A percentile compares a stretch with the other conserved stretches of the same genome.
Conservation (phyloP, 2,888 invertebrate species). For the Stegana nigrithorax region DNA sequence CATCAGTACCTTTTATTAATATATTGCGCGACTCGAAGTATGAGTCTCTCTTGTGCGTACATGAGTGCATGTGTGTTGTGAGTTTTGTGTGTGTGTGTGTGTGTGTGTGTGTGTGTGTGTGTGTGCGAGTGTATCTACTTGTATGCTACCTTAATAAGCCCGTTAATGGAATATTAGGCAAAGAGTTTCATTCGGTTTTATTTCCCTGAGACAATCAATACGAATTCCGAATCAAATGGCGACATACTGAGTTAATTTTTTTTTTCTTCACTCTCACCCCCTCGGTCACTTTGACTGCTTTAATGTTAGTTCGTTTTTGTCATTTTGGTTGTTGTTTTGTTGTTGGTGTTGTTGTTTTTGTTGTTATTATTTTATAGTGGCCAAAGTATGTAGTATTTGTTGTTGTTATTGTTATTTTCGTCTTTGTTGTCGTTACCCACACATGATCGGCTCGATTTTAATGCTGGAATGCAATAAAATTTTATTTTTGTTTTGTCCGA, state of each 20-base stretch:
- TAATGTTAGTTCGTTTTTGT: no score
- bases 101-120: neutral
- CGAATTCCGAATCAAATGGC: slow-evolving; percentile 39
- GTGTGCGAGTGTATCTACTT: neutral
- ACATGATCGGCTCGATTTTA: slow-evolving; percentile 54
- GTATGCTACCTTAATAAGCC: slow-evolving; percentile 56
- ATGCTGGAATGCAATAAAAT: slow-evolving; percentile 61
- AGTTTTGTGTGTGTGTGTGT: slow-evolving; percentile 14
- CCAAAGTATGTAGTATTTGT: no score
- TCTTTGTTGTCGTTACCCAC: slow-evolving; percentile 9
- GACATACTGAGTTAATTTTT: slow-evolving; percentile 38
- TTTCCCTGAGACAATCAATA: slow-evolving; percentile 44
- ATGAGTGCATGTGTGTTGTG: neutral
- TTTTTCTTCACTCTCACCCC: neutral
- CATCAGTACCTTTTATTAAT: slow-evolving; percentile 62
- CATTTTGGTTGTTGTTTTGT: neutral
- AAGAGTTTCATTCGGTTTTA: slow-evolving; percentile 55
- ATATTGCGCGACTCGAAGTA: slow-evolving; percentile 30
- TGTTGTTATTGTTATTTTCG: neutral
- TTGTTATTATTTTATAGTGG: no score
- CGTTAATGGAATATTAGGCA: slow-evolving; percentile 60
- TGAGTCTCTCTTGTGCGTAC: neutral
- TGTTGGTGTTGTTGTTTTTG: slow-evolving; percentile 18
- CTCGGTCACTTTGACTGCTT: neutral
- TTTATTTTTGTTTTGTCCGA: slow-evolving; percentile 52